Percentiles rank a stretch among this genome's conserved stretches.
Conservation (phyloP, 2,888 invertebrate genomes). For the Eubasilissa splendida region DNA sequence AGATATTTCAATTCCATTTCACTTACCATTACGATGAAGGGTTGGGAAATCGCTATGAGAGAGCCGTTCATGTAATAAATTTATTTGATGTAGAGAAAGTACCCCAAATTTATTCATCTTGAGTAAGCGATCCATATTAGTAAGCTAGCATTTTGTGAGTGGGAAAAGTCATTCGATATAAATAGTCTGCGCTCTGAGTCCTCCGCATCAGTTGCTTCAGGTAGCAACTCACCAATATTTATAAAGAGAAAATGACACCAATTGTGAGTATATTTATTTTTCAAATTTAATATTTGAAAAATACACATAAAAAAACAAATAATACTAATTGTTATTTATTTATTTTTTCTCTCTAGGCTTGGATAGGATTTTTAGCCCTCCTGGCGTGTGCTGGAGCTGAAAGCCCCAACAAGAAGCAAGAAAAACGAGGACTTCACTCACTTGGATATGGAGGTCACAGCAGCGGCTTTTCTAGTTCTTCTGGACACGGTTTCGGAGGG, state of each 20-base stretch:
- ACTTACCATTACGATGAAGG: no score
- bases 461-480: conserved; percentile 15
- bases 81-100: no score
- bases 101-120: conserved; percentile 5
- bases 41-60: no score
- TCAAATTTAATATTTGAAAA: no score
- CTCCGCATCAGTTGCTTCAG: conserved; percentile 47
- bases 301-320: no score
- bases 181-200: not conserved
- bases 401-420: conserved; percentile 40
- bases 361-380: conserved; percentile 31
- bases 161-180: conserved; percentile 18
- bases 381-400: conserved; percentile 35
- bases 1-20: no score
- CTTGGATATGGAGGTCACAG: conserved; percentile 35
- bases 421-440: conserved; percentile 42
- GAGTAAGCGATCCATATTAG: conserved; percentile 11
- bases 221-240: conserved; percentile 30
- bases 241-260: conserved; percentile 35
- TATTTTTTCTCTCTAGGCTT: conserved; percentile 26
- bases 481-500: conserved; percentile 19
- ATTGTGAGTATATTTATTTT: conserved; percentile 22
- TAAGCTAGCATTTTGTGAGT: conserved; percentile 10
- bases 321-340: not conserved
- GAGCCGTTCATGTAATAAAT: no score